Percentiles rank a stretch among this genome's conserved stretches.
Evolutionary conservation across 2,113 vertebrate genomes (phyloP).

Genomic region (Corvus moneduloides): DNA sequence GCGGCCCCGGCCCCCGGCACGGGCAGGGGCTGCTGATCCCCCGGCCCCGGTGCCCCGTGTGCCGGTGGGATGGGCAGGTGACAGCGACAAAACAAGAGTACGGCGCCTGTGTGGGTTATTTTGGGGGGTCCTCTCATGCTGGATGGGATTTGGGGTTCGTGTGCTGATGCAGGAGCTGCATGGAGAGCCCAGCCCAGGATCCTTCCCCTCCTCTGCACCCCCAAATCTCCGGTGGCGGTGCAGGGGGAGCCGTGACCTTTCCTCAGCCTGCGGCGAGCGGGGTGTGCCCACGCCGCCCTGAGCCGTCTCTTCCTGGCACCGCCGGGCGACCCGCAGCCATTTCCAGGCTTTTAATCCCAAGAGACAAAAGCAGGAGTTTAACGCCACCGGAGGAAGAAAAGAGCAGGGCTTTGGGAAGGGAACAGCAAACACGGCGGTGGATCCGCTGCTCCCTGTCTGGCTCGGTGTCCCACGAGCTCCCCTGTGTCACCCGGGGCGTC

Average conservation of each 20-base stretch:
- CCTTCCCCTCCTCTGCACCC: not conserved
- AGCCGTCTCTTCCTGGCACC: slow-evolving; percentile 29
- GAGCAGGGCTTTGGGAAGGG: slow-evolving; percentile 34
- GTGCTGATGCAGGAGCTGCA: accelerated
- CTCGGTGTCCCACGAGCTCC: not conserved
- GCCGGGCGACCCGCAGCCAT: not conserved
- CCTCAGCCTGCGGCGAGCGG: not conserved
- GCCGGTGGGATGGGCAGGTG: accelerated
- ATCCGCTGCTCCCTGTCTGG: not conserved
- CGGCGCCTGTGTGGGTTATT: accelerated
- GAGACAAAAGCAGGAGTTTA: slow-evolving; percentile 52
- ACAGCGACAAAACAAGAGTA: accelerated
- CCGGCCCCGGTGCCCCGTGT: accelerated
- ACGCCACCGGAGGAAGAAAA: not conserved
- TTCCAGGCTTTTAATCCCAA: slow-evolving; percentile 49
- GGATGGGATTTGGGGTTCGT: not conserved
- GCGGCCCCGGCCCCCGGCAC: not conserved
- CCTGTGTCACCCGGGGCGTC: not conserved
- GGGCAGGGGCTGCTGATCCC: not conserved
- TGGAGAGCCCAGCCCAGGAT: accelerated
- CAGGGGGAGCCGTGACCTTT: not conserved
- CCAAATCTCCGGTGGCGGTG: accelerated
- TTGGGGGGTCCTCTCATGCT: accelerated
- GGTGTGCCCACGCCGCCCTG: not conserved
- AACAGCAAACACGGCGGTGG: slow-evolving; percentile 45